Conservation (phyloP, 2,888 invertebrate species). For the Ormyrus thymus region DNA sequence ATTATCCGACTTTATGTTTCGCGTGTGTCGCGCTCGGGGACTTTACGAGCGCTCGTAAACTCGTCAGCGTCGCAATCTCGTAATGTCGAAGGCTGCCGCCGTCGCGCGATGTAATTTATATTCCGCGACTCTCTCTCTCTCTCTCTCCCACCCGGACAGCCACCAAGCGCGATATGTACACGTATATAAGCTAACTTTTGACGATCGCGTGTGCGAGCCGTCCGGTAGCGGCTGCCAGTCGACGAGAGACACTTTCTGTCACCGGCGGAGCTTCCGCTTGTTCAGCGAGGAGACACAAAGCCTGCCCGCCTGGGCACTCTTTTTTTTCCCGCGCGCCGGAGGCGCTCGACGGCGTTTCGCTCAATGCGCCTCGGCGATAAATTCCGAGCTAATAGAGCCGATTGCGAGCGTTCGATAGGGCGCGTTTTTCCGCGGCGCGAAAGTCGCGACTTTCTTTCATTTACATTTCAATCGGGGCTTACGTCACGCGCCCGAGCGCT, state of each 20-base stretch:
- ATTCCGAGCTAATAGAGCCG: too few species aligned
- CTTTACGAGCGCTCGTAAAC: conserved; percentile 58
- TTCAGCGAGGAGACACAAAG: too few species aligned
- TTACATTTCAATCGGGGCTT: conserved; percentile 23
- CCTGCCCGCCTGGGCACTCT: too few species aligned
- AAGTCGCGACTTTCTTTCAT: conserved; percentile 3
- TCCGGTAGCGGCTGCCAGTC: background rate
- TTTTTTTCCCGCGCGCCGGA: too few species aligned
- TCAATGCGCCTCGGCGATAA: too few species aligned
- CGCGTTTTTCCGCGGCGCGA: too few species aligned
- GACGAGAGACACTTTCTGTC: too few species aligned
- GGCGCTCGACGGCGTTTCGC: too few species aligned
- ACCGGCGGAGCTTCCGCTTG: too few species aligned
- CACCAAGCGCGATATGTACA: too few species aligned
- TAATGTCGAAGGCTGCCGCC: conserved; percentile 53
- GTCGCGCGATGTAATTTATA: conserved; percentile 49
- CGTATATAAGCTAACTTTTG: conserved; percentile 22
- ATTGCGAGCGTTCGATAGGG: too few species aligned
- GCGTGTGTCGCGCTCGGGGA: conserved; percentile 46
- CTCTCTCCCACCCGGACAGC: conserved; percentile 2
- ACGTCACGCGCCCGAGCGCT: background rate
- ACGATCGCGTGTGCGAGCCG: conserved; percentile 40
- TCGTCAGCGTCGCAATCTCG: conserved; percentile 57
- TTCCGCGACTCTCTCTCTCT: conserved; percentile 9
- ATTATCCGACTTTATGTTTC: conserved; percentile 55